Base-by-base conservation (phyloP, 1,140 invertebrate species). In the Cylas formicarius region DNA sequence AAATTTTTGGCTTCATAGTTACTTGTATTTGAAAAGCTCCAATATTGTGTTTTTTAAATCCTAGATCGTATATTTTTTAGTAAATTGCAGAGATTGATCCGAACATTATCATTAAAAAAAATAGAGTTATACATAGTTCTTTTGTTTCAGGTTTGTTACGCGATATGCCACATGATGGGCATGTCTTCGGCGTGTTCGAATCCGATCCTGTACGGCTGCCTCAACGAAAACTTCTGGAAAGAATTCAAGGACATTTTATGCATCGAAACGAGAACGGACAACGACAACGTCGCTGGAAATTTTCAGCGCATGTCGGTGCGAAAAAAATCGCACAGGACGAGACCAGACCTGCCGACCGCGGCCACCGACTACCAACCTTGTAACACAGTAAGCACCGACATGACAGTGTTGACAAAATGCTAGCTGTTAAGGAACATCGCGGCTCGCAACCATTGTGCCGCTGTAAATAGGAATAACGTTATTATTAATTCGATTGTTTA, bases 211-310 rank as follows among this genome's bases (percentile, higher is more conserved):
- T 98, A 97, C 69, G 93, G 94, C 29, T 99, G 93, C 90, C 81
- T 98, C 67, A 99, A 98, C 69, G 94, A 97, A 47, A 97, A 95
- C 68, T 98, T 98, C 68, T 78, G 90, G 51, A 96, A 97, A 70
- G 91, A 97, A 67, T 97, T 97, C 66, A 86, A 88, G 63, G 81
- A 88, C 70, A 81, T 88, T 60, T 56, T 82, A 35, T 87, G 70
- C 66, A 86, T 65, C 76, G 83, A 53, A 31, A 37, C 36, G 8
- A 11, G 45, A 8, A 14, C 33, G 2, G 39, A 42, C 32, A n/a
- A n/a, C n/a, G 38, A 44, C 13, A 44, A 39, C 4, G 36, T 44
- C 8, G 33, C 19, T n/a, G 42, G 27, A 9, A 22, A 40, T 9
- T 33, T 39, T 9, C 47, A 58, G 21, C 51, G 43, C 14, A 21